Conservation (phyloP, 1,140 invertebrate genomes). For the Patella vulgata region DNA sequence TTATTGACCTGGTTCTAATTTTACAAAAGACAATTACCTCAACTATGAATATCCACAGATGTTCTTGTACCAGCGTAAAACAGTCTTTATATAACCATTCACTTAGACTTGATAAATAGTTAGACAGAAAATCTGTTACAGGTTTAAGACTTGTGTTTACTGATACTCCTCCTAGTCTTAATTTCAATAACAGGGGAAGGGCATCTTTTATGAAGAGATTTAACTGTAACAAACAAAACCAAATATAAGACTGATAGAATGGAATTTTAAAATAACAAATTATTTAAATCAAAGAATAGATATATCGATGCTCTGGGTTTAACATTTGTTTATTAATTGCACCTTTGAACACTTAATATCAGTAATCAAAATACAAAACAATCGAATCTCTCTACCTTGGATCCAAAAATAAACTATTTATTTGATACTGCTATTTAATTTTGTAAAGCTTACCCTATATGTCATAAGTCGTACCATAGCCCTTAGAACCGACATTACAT, state of each 20-base stretch:
- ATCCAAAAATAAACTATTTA: too few relatives aligned
- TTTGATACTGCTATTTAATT: too few relatives aligned
- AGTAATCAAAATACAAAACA: too few relatives aligned
- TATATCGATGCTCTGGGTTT: too few relatives aligned
- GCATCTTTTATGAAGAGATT: slow-evolving; percentile 58
- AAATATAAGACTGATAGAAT: neutral
- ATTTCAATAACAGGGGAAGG: slow-evolving; percentile 36
- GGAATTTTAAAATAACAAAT: too few relatives aligned
- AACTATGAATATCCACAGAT: slow-evolving; percentile 56
- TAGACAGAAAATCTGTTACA: slow-evolving; percentile 47
- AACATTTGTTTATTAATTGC: too few relatives aligned
- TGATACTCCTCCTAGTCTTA: slow-evolving; percentile 23
- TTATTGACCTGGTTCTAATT: too few relatives aligned
- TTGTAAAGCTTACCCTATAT: slow-evolving; percentile 42
- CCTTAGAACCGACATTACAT: slow-evolving; percentile 40
- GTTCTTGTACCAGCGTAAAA: slow-evolving; percentile 44
- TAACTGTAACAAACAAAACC: slow-evolving; percentile 35
- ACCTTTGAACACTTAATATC: too few relatives aligned
- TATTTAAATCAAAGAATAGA: too few relatives aligned
- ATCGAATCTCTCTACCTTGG: too few relatives aligned
- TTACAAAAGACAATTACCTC: slow-evolving; percentile 38
- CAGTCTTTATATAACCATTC: slow-evolving; percentile 50
- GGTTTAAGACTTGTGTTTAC: slow-evolving; percentile 44
- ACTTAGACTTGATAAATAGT: slow-evolving; percentile 44
- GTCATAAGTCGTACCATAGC: slow-evolving; percentile 49